Conservation (phyloP, 2,888 invertebrate species). For the Bombyx huttoni region DNA sequence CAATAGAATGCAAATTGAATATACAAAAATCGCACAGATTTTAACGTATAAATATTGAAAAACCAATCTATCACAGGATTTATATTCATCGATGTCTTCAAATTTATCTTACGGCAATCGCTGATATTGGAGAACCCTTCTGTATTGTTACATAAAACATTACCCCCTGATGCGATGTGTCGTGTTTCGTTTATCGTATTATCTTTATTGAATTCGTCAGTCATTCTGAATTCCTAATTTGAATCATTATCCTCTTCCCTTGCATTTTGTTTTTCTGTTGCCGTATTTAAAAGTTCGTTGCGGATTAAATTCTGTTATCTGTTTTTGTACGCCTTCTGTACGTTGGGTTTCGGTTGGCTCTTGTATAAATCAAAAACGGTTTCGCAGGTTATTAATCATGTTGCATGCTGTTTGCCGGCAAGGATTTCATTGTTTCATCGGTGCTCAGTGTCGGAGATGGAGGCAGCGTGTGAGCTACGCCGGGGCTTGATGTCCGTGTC, state of each 20-base stretch:
- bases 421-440: neutral
- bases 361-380: slow-evolving; percentile 48
- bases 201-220: slow-evolving; percentile 41
- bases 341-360: slow-evolving; percentile 24
- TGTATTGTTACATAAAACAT: slow-evolving; percentile 53
- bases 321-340: slow-evolving; percentile 31
- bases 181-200: slow-evolving; percentile 52
- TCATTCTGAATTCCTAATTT: slow-evolving; percentile 43
- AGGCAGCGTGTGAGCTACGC: slow-evolving; percentile 22
- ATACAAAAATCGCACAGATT: neutral
- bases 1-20: neutral
- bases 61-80: slow-evolving; percentile 7
- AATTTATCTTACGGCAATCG: neutral
- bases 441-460: slow-evolving; percentile 15
- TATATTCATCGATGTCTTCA: slow-evolving; percentile 4
- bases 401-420: slow-evolving; percentile 25
- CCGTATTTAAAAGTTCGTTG: slow-evolving; percentile 17
- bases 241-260: slow-evolving; percentile 25
- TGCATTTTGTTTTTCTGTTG: slow-evolving; percentile 19
- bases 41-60: neutral
- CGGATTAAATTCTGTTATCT: slow-evolving; percentile 26
- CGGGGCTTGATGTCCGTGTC: slow-evolving; percentile 22
- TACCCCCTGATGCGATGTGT: slow-evolving; percentile 50
- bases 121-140: slow-evolving; percentile 8
- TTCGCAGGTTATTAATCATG: slow-evolving; percentile 47